Evolutionary conservation across 2,888 invertebrate genomes (phyloP), one percentile per base, ranked within the genome.

Genomic region (Tenthredo distinguenda): DNA sequence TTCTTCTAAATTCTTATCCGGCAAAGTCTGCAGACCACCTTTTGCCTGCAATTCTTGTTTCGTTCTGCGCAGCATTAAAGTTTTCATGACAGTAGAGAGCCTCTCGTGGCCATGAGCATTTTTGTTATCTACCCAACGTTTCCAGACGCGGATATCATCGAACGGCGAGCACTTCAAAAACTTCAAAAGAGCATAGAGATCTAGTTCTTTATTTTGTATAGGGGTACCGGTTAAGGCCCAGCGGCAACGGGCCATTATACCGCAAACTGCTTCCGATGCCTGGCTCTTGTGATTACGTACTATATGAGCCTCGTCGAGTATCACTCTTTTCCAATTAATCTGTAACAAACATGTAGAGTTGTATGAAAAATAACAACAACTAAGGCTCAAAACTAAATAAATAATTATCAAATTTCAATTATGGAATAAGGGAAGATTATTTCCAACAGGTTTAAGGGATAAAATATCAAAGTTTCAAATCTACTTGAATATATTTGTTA

Each of bases 161-260:
- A 99, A 99, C 0, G 99, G 99, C 9, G 96, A 95, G 91, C 98
- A 97, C 18, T 96, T 94, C 10, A 99, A 93, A 93, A 98, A 99
- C 93, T 98, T 97, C 18, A 98, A 92, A 74, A 98, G 93, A 0
- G 97, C 96, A 93, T 96, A 98, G 62, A 98, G 94, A 92, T 98
- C 99, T 86, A 97, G 94, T 91, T 98, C 97, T 92, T 98, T 97
- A 93, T 99, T 99, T 91, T 99, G 99, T 68, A 99, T 97, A 0
- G 99, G 99, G 0, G 99, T 99, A 40, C 99, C 99, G 0, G 99
- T 98, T 31, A 99, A 95, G 0, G 96, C 97, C 98, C 98, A 98
- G 15, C 98, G 96, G 94, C 94, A 7, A 0, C 72, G 71, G 0
- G 96, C 96, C 0, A 92, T 89, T 74, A 98, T 93, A 2, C 94